Percentiles rank a stretch among this genome's conserved stretches.
Conservation (phyloP, 2,888 invertebrate species). For the Caenorhabditis wallacei region DNA sequence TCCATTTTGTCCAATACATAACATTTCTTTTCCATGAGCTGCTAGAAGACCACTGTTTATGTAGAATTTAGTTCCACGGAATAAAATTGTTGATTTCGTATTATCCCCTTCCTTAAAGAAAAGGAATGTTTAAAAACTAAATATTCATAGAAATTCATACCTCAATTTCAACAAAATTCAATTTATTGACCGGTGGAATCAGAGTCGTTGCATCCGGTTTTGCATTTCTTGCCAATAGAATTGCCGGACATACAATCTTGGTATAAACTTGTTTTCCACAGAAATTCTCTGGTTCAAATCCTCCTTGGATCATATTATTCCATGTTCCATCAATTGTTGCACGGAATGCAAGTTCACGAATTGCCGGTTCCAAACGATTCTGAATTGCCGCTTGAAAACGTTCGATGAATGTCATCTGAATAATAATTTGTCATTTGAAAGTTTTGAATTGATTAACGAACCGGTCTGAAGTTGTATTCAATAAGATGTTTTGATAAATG, state of each 20-base stretch:
- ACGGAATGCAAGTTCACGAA: slow-evolving; percentile 60
- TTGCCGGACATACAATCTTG: slow-evolving; percentile 72
- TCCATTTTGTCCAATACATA: slow-evolving; percentile 65
- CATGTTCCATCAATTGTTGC: slow-evolving; percentile 68
- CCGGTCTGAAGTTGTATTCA: slow-evolving; percentile 66
- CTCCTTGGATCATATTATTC: slow-evolving; percentile 67
- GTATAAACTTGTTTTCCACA: slow-evolving; percentile 69
- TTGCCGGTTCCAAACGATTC: slow-evolving; percentile 63
- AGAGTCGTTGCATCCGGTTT: slow-evolving; percentile 50
- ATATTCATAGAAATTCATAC: neutral
- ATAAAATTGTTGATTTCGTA: slow-evolving; percentile 58
- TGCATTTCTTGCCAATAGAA: slow-evolving; percentile 59
- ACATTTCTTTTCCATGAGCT: slow-evolving; percentile 64
- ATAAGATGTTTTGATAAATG: slow-evolving; percentile 67
- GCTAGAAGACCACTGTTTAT: slow-evolving; percentile 73
- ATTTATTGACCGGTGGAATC: slow-evolving; percentile 9
- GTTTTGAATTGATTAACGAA: slow-evolving; percentile 6
- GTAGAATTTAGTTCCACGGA: slow-evolving; percentile 71
- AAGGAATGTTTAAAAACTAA: neutral
- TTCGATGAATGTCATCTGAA: slow-evolving; percentile 60
- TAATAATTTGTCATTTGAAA: neutral
- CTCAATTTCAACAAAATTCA: slow-evolving; percentile 48
- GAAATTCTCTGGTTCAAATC: slow-evolving; percentile 73
- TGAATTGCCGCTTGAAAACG: slow-evolving; percentile 62
- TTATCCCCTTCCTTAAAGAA: slow-evolving; percentile 45